These are phyloP conservation scores for Charadrius vociferus DNA, from an alignment of 2,113 vertebrate species.

Conservation along the genomic window DNA sequence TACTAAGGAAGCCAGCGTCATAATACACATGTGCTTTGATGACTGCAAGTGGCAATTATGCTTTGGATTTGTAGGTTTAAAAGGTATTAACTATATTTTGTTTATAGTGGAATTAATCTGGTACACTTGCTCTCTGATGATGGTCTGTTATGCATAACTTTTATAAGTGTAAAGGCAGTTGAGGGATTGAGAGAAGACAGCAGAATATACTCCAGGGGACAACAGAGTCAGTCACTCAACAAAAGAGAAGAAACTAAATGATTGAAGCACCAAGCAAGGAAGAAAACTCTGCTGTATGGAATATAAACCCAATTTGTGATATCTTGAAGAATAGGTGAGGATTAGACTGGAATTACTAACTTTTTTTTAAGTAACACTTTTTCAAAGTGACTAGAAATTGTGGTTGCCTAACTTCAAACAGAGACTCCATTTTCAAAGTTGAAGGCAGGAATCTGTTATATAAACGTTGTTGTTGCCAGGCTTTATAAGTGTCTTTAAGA, in stretches of 20 bases:
- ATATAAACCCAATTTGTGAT: neutral
- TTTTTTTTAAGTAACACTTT: neutral
- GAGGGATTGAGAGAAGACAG: neutral
- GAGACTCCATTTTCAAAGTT: neutral
- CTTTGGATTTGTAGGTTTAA: neutral
- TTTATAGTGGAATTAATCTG: neutral
- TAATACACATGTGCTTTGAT: neutral
- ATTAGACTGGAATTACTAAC: neutral
- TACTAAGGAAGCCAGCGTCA: neutral
- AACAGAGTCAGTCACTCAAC: neutral
- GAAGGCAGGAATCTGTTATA: neutral
- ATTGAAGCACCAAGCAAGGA: neutral
- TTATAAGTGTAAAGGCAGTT: neutral
- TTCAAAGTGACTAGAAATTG: neutral
- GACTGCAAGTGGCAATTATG: neutral
- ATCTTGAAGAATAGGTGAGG: neutral
- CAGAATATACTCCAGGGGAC: neutral
- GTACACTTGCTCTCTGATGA: neutral
- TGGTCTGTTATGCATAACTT: neutral
- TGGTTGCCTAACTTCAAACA: neutral
- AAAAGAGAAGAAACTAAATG: neutral
- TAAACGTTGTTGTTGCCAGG: accelerated
- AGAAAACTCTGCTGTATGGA: neutral
- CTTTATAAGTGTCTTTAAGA: neutral
- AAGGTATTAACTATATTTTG: neutral